Evolutionary conservation across 2,888 invertebrate genomes (phyloP), one percentile per base, ranked within the genome.

Genomic region (Glyphotaelius pellucidus): DNA sequence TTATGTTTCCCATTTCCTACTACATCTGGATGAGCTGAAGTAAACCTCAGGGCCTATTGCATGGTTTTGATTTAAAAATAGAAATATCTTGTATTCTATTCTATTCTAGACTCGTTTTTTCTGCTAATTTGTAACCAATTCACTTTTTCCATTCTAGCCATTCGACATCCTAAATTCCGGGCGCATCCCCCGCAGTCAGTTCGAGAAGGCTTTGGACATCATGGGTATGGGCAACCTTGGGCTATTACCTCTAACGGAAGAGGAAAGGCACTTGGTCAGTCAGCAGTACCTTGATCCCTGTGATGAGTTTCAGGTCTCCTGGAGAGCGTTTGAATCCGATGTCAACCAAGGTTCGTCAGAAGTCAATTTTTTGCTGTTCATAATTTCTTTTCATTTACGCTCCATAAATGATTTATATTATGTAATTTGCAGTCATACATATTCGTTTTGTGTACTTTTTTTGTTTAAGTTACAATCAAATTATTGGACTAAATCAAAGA

Each of bases 251-350:
- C 94, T 98, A 47, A 95, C 97, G 0, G 95, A 96, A 90, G 95
- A 96, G 1, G 98, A 98, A 95, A 95, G 97, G 80, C 95, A 96
- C 92, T 96, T 97, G 91, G 94, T 98, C n/a, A 95, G 96, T 94
- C 95, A 96, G 25, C 97, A 97, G 94, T 98, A 98, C 95, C 94
- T 96, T 92, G 98, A 98, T 95, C 97, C 97, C n/a, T 96, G 97
- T 94, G 98, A 98, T 95, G 95, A 95, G 0, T 96, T 96, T 90
- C 96, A 97, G 90, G 96, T 98, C 84, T 97, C 97, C 94, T 98
- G 98, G 98, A 96, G 97, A 92, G 97, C 97, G 35, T 98, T 98
- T 94, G 97, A 97, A 94, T 97, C 97, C 94, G 98, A 98, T 94
- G 97, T 98, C 93, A 97, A 98, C 94, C 97, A 97, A 94, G 98